Evolutionary conservation across 2,797 vertebrate genomes (phyloP).

Genomic region (Thalassophryne amazonica): DNA sequence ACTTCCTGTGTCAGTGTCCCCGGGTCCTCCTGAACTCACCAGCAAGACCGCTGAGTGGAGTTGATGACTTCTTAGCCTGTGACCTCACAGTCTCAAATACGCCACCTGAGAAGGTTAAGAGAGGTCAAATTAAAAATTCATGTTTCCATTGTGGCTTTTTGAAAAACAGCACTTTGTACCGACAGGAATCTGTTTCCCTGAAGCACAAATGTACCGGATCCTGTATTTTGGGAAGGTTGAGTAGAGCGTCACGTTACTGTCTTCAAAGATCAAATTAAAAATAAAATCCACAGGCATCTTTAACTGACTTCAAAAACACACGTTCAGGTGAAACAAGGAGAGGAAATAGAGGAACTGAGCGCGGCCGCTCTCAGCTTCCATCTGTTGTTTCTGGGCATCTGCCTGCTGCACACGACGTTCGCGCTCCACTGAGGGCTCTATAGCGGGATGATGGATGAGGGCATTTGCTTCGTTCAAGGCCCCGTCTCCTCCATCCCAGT

Average conservation of each 20-base stretch:
- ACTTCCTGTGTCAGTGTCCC: neutral
- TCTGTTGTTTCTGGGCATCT: constrained; percentile 67
- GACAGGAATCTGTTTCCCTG: neutral
- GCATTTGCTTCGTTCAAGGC: constrained; percentile 71
- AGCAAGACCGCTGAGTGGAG: neutral
- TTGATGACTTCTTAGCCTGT: neutral
- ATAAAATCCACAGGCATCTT: constrained; percentile 41
- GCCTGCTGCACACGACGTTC: constrained; percentile 58
- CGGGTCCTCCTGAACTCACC: neutral
- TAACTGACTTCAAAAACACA: constrained; percentile 60
- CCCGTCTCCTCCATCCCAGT: constrained; percentile 45
- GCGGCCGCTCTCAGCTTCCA: constrained; percentile 32
- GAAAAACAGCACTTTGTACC: constrained; percentile 1
- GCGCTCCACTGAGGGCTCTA: constrained; percentile 62
- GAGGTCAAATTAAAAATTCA: neutral
- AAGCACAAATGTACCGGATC: constrained; percentile 20
- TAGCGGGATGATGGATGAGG: constrained; percentile 74
- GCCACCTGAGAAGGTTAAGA: constrained; percentile 56
- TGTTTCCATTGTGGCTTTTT: neutral
- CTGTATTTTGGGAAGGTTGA: too few relatives aligned
- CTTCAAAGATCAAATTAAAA: constrained; percentile 38
- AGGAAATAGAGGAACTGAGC: constrained; percentile 40
- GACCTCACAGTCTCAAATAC: constrained; percentile 64
- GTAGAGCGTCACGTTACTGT: constrained; percentile 33
- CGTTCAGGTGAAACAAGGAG: constrained; percentile 37